Conservation (phyloP, 2,113 vertebrate genomes). For the Lepus americanus region DNA sequence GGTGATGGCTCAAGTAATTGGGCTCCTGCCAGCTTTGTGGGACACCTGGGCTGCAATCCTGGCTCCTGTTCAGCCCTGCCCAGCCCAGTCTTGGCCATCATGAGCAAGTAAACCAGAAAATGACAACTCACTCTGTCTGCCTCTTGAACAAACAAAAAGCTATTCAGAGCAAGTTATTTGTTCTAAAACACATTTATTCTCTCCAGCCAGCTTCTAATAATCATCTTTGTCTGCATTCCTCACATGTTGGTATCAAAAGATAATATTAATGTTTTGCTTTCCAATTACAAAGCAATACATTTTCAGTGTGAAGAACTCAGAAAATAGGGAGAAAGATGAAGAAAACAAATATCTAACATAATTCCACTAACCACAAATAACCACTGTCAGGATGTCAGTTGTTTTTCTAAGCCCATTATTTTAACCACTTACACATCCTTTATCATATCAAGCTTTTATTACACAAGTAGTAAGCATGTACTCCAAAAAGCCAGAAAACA, state of each 20-base stretch:
- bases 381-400: not conserved
- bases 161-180: not conserved
- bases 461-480: slow-evolving; percentile 23
- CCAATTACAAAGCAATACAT: slow-evolving; percentile 3
- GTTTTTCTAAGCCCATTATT: slow-evolving; percentile 52
- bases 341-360: slow-evolving; percentile 1
- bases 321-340: slow-evolving; percentile 17
- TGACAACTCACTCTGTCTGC: too few relatives aligned
- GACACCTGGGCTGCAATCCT: too few relatives aligned
- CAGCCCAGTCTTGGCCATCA: too few relatives aligned
- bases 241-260: not conserved
- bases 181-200: slow-evolving; percentile 49
- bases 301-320: slow-evolving; percentile 16
- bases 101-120: too few relatives aligned
- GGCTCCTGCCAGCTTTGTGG: too few relatives aligned
- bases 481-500: slow-evolving; percentile 55
- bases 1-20: too few relatives aligned
- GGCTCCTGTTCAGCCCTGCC: too few relatives aligned
- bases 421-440: not conserved
- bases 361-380: slow-evolving; percentile 38
- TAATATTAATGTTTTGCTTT: slow-evolving; percentile 39
- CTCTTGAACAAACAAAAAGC: too few relatives aligned
- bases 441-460: slow-evolving; percentile 43
- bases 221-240: not conserved
- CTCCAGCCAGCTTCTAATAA: not conserved